Evolutionary conservation across 2,888 invertebrate species (phyloP).

Genomic region (Ennomos fuscantarius): DNA sequence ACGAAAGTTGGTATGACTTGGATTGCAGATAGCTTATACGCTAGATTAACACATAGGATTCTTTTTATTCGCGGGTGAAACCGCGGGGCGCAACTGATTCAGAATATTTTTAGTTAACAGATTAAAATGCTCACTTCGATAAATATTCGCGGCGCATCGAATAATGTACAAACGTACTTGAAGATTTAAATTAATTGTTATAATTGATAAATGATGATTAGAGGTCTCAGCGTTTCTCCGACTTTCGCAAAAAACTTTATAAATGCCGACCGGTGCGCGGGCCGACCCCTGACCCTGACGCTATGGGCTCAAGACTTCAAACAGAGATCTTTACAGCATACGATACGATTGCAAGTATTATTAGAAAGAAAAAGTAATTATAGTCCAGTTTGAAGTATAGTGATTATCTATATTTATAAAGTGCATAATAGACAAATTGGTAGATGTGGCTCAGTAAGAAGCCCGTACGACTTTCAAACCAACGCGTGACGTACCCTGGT

Average conservation of each 20-base stretch:
- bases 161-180: conserved; percentile 4
- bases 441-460: no score
- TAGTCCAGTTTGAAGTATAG: background rate
- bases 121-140: no score
- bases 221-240: conserved; percentile 21
- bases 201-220: conserved; percentile 36
- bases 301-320: background rate
- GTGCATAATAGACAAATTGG: no score
- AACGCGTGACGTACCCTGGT: no score
- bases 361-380: background rate
- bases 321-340: conserved; percentile 8
- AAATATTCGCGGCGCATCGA: conserved; percentile 5
- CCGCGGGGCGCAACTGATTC: no score
- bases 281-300: conserved; percentile 28
- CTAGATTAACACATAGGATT: no score
- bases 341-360: conserved; percentile 29
- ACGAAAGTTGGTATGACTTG: no score
- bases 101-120: no score
- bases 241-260: conserved; percentile 36
- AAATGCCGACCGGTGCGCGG: conserved; percentile 23
- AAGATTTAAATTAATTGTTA: conserved; percentile 17
- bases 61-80: no score
- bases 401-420: no score
- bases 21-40: no score
- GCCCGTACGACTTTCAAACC: no score